Conservation (phyloP, 1,140 invertebrate species). For the Odontomachus brunneus region DNA sequence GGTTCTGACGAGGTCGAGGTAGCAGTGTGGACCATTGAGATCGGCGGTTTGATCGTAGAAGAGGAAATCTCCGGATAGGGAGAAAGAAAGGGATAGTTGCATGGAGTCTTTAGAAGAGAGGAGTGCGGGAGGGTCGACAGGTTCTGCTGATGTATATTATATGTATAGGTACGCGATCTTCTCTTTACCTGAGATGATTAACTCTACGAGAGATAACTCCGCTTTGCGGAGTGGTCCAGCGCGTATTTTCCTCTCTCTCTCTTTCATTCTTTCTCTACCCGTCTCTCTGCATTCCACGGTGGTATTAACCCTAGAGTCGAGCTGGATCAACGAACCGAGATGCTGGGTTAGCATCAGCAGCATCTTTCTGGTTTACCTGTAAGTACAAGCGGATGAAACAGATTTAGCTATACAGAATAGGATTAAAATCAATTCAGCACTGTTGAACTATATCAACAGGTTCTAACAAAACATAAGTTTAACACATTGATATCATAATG, state of each 20-base stretch:
- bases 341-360: neutral
- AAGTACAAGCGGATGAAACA: neutral
- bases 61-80: neutral
- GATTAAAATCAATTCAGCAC: too few relatives aligned
- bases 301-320: conserved; percentile 35
- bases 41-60: neutral
- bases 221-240: neutral
- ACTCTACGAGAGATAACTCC: conserved; percentile 18
- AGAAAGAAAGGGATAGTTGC: neutral
- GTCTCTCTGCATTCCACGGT: conserved; percentile 31
- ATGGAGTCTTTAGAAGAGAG: neutral
- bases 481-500: too few relatives aligned
- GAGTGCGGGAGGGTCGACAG: neutral
- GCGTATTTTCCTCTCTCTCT: neutral
- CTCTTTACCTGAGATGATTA: conserved; percentile 49
- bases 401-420: neutral
- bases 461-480: too few relatives aligned
- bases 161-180: neutral
- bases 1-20: conserved; percentile 2
- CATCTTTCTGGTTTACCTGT: neutral
- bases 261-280: too few relatives aligned
- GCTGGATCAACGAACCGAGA: neutral
- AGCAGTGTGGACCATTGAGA: conserved; percentile 4
- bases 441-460: too few relatives aligned
- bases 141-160: conserved; percentile 10